Evolutionary conservation across 2,797 vertebrate species (phyloP).

Genomic region (Danio kyathit): DNA sequence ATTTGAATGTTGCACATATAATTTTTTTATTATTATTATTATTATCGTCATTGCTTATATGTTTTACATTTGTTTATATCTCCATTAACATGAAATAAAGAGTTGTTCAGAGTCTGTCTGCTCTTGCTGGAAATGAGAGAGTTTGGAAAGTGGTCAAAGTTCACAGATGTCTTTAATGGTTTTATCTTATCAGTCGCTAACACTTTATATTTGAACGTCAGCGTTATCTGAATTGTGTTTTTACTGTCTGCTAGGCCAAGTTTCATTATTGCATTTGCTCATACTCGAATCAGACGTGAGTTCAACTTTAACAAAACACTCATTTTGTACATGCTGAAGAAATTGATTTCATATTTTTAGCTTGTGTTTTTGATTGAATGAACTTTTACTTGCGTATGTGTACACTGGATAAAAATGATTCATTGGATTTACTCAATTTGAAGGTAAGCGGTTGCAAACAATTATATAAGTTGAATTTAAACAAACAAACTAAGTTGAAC

Average conservation of each 20-base stretch:
- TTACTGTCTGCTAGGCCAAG: background rate
- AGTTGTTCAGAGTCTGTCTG: background rate
- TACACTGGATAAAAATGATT: background rate
- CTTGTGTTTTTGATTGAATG: background rate
- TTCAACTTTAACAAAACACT: background rate
- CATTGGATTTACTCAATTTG: no score
- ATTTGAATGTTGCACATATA: slow-evolving; percentile 48
- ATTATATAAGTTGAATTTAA: no score
- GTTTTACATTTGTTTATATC: slow-evolving; percentile 48
- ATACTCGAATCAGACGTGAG: no score
- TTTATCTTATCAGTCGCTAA: slow-evolving; percentile 9
- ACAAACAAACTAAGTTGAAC: no score
- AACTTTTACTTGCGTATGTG: background rate
- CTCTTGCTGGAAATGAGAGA: background rate
- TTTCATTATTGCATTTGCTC: background rate
- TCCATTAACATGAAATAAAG: slow-evolving; percentile 43
- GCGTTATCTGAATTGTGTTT: background rate
- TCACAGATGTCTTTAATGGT: background rate
- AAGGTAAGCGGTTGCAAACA: no score
- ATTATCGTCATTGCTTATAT: background rate
- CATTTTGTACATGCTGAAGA: background rate
- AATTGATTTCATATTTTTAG: background rate
- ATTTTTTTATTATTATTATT: slow-evolving; percentile 10
- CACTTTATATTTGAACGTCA: background rate
- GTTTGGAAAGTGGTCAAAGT: background rate